Evolutionary conservation across 2,888 invertebrate species (phyloP).

Genomic region (Pyrocoelia pectoralis): DNA sequence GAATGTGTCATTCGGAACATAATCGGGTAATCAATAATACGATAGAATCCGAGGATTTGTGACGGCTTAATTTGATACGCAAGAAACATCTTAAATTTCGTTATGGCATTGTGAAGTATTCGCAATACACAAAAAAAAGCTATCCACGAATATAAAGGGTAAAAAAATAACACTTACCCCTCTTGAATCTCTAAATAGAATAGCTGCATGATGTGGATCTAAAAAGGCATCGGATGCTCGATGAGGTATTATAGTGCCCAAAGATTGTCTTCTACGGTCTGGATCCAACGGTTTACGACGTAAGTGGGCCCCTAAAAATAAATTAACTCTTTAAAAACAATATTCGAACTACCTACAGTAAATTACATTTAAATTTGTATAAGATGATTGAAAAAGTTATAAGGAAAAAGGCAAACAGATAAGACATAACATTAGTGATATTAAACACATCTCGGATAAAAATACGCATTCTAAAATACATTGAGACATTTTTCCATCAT

Average conservation of each 20-base stretch:
- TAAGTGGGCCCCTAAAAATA: slow-evolving; percentile 74
- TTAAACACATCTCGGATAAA: not conserved
- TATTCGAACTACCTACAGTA: too few relatives aligned
- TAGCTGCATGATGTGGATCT: slow-evolving; percentile 90
- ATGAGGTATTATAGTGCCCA: slow-evolving; percentile 72
- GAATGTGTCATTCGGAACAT: too few relatives aligned
- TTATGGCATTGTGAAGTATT: too few relatives aligned
- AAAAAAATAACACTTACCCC: slow-evolving; percentile 71
- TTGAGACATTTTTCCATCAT: too few relatives aligned
- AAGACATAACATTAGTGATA: slow-evolving; percentile 1
- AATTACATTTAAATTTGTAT: not conserved
- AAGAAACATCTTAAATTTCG: too few relatives aligned
- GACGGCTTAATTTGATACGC: too few relatives aligned
- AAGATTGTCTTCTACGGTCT: slow-evolving; percentile 79
- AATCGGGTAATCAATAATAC: too few relatives aligned
- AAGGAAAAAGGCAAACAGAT: not conserved
- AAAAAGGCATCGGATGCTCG: slow-evolving; percentile 80
- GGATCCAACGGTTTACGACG: slow-evolving; percentile 80
- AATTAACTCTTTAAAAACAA: slow-evolving; percentile 14
- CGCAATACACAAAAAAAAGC: too few relatives aligned
- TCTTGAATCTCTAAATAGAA: slow-evolving; percentile 89
- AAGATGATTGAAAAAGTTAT: not conserved
- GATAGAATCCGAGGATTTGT: too few relatives aligned
- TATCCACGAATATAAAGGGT: too few relatives aligned
- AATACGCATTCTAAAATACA: not conserved